A percentile compares a stretch with the other conserved stretches of the same genome.
phyloP scores from a whole-genome alignment of 1,140 invertebrate species.

The Galendromus occidentalis region DNA sequence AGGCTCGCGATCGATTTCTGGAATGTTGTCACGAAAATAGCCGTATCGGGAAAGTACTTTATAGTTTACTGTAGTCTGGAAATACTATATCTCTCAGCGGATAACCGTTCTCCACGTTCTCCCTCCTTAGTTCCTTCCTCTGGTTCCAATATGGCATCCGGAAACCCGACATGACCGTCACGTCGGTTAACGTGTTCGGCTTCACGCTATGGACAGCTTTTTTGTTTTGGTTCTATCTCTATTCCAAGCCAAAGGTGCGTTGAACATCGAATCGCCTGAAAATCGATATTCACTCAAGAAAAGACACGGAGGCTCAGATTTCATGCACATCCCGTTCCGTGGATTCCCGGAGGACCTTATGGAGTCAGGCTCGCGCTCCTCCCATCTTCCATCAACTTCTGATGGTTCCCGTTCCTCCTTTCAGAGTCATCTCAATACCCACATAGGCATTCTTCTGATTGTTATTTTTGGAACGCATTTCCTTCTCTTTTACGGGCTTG shows the following conservation, averaged over 20 bases:
- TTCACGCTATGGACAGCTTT: neutral
- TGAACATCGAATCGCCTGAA: neutral
- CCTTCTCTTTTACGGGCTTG: neutral
- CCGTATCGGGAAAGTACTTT: too few relatives aligned
- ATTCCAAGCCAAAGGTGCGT: neutral
- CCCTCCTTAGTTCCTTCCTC: neutral
- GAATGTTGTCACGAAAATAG: too few relatives aligned
- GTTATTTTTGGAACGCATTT: neutral
- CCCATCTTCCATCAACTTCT: neutral
- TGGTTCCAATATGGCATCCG: conserved; percentile 4
- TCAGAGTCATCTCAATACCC: neutral
- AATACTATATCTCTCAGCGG: too few relatives aligned
- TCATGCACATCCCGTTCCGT: too few relatives aligned
- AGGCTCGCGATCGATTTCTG: too few relatives aligned
- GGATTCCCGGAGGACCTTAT: too few relatives aligned
- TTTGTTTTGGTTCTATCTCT: conserved; percentile 5
- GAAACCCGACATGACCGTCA: neutral
- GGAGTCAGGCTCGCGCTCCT: too few relatives aligned
- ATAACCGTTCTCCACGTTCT: neutral
- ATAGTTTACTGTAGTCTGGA: too few relatives aligned
- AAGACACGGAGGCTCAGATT: too few relatives aligned
- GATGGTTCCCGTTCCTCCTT: neutral
- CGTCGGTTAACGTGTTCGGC: neutral
- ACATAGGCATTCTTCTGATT: neutral
- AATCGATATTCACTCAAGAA: too few relatives aligned